Evolutionary conservation across 2,888 invertebrate genomes (phyloP).

Genomic region (Chirona hameri): DNA sequence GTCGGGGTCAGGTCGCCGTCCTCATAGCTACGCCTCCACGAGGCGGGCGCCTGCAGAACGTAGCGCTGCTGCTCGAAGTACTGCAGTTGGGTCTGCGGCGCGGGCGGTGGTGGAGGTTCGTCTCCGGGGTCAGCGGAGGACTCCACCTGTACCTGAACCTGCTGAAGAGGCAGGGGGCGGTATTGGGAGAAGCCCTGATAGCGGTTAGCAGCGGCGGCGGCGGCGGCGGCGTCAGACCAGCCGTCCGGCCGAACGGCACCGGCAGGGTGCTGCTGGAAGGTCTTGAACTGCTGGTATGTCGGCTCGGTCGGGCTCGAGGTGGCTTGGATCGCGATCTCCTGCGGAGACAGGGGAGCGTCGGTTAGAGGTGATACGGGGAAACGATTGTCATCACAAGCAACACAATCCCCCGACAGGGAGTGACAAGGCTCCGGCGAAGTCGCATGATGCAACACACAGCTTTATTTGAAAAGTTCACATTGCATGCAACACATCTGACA

Average conservation of each 20-base stretch:
- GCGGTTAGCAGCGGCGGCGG: slow-evolving; percentile 33
- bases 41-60: slow-evolving; percentile 39
- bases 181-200: slow-evolving; percentile 32
- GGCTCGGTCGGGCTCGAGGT: slow-evolving; percentile 1
- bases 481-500: too few relatives aligned
- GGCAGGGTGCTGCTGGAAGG: slow-evolving; percentile 33
- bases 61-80: slow-evolving; percentile 27
- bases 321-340: slow-evolving; percentile 36
- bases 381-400: not conserved
- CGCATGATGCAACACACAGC: not conserved
- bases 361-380: not conserved
- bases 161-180: slow-evolving; percentile 36
- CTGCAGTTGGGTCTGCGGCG: slow-evolving; percentile 23
- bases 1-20: slow-evolving; percentile 88
- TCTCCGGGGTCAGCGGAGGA: not conserved
- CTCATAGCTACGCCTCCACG: slow-evolving; percentile 55
- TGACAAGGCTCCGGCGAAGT: not conserved
- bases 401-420: not conserved
- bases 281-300: slow-evolving; percentile 34
- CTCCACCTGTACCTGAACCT: slow-evolving; percentile 34
- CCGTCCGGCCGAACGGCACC: slow-evolving; percentile 30
- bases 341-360: not conserved
- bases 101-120: slow-evolving; percentile 14
- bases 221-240: slow-evolving; percentile 26
- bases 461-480: not conserved